Conservation (phyloP, 1,140 invertebrate genomes). For the Anastatus disparis region DNA sequence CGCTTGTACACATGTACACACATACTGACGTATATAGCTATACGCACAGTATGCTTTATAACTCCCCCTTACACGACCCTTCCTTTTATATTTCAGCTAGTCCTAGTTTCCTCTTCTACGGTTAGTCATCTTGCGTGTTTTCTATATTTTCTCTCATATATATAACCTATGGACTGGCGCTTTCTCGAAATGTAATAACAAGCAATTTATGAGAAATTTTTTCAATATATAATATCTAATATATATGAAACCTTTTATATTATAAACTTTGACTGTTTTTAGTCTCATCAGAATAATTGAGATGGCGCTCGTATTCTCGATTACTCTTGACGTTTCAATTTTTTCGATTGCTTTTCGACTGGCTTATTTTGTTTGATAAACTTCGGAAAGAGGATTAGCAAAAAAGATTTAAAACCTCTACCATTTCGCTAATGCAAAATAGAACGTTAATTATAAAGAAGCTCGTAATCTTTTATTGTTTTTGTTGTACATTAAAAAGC, state of each 20-base stretch:
- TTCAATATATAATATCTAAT: too few species aligned
- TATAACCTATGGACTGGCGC: not conserved
- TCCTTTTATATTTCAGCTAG: too few species aligned
- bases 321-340: not conserved
- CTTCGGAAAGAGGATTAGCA: too few species aligned
- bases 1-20: not conserved
- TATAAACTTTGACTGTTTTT: not conserved
- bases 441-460: too few species aligned
- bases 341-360: too few species aligned
- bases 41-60: constrained; percentile 9
- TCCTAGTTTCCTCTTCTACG: constrained; percentile 38
- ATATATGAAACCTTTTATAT: too few species aligned
- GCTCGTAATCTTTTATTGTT: too few species aligned
- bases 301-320: not conserved
- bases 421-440: too few species aligned
- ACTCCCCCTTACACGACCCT: constrained; percentile 15
- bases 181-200: constrained; percentile 25
- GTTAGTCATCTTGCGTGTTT: constrained; percentile 49
- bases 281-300: constrained; percentile 18
- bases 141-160: too few species aligned
- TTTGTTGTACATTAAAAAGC: too few species aligned
- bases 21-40: constrained; percentile 5
- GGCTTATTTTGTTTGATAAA: too few species aligned
- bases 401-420: too few species aligned
- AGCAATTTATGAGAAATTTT: constrained; percentile 34